Conservation (phyloP, 2,113 vertebrate species). For the Nasalis larvatus region DNA sequence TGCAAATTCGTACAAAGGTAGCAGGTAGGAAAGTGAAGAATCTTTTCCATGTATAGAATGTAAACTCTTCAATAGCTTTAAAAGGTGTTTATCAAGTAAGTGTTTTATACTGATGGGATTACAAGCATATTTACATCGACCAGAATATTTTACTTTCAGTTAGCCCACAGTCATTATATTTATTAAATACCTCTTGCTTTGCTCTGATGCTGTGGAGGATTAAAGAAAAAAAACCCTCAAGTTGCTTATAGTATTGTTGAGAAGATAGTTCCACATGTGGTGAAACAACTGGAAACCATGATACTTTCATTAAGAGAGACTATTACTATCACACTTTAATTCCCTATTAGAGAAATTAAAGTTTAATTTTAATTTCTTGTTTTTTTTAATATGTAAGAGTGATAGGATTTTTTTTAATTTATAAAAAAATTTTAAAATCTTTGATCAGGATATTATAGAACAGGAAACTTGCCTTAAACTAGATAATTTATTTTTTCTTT, state of each 20-base stretch:
- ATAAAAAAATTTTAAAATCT: not conserved
- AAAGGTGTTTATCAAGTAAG: constrained; percentile 42
- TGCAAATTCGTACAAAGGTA: constrained; percentile 99
- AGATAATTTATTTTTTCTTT: not conserved
- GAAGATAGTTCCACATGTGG: not conserved
- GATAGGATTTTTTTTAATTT: not conserved
- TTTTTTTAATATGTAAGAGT: constrained; percentile 40
- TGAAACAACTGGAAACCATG: constrained; percentile 7
- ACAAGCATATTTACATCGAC: not conserved
- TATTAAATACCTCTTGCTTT: constrained; percentile 8
- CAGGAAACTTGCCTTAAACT: not conserved
- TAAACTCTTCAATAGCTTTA: constrained; percentile 45
- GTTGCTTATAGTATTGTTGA: not conserved
- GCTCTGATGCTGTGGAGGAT: not conserved
- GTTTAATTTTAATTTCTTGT: not conserved
- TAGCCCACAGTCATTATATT: not conserved
- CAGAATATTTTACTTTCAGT: not conserved
- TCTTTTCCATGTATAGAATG: constrained; percentile 61
- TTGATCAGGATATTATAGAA: constrained; percentile 25
- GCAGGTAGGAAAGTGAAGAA: constrained; percentile 89
- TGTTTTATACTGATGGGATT: constrained; percentile 34
- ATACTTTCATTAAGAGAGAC: constrained; percentile 34
- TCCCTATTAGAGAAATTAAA: constrained; percentile 14
- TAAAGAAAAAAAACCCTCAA: not conserved
- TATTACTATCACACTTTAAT: constrained; percentile 21